Evolutionary conservation across 1,140 invertebrate genomes (phyloP).

Genomic region (Zaprionus lachaisei): DNA sequence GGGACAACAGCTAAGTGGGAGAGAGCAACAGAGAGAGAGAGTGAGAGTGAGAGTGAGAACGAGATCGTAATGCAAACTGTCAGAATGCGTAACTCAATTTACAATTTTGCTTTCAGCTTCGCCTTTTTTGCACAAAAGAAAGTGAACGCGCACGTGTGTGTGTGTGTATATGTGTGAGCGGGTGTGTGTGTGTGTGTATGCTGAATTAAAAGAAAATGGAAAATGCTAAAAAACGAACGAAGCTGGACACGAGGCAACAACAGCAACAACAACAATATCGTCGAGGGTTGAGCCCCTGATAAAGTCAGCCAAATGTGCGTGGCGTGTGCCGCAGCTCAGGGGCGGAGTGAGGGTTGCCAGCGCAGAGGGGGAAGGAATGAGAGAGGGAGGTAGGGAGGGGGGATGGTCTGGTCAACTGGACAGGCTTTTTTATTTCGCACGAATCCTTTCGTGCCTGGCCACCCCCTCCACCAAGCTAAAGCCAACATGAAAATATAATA

Average conservation of each 20-base stretch:
- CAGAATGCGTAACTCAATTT: slow-evolving; percentile 83
- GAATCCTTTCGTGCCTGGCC: slow-evolving; percentile 71
- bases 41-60: slow-evolving; percentile 35
- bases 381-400: not conserved
- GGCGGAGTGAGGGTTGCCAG: not conserved
- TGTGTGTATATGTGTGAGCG: slow-evolving; percentile 11
- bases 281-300: slow-evolving; percentile 63
- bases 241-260: slow-evolving; percentile 36
- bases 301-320: slow-evolving; percentile 79
- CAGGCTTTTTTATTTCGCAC: slow-evolving; percentile 77
- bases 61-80: slow-evolving; percentile 78
- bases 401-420: slow-evolving; percentile 59
- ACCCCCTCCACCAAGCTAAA: slow-evolving; percentile 15
- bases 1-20: not conserved
- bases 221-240: slow-evolving; percentile 75
- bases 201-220: slow-evolving; percentile 82
- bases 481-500: slow-evolving; percentile 32
- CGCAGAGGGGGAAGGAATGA: not conserved
- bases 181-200: slow-evolving; percentile 26
- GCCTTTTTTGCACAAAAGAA: slow-evolving; percentile 54
- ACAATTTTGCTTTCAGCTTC: slow-evolving; percentile 73
- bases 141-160: slow-evolving; percentile 14
- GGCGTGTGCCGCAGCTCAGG: slow-evolving; percentile 50
- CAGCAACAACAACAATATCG: not conserved
- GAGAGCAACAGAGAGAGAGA: not conserved